These are phyloP conservation scores for Alviniconcha marisindica DNA, from an alignment of 1,140 invertebrate genomes.

Conservation along the genomic window DNA sequence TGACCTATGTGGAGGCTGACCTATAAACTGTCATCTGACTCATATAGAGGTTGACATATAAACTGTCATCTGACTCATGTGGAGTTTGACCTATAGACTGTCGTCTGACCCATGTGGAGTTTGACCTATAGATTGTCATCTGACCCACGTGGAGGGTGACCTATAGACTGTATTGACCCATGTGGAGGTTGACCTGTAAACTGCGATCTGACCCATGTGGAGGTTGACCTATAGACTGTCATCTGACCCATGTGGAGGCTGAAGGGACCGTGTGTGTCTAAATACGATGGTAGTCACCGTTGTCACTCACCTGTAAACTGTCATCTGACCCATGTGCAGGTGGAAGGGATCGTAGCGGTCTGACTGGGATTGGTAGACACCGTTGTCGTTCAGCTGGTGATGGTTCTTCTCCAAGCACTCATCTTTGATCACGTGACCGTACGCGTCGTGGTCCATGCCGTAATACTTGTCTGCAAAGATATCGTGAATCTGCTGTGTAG, in stretches of 20 bases:
- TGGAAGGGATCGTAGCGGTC: constrained; percentile 75
- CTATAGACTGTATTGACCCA: no score
- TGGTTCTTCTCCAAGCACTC: constrained; percentile 72
- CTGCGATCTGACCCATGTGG: no score
- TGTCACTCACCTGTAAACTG: constrained; percentile 75
- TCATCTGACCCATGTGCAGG: constrained; percentile 79
- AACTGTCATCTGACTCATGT: no score
- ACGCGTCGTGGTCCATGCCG: constrained; percentile 77
- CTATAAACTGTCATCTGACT: no score
- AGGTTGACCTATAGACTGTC: constrained; percentile 77
- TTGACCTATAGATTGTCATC: no score
- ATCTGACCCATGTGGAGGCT: constrained; percentile 78
- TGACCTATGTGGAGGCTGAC: no score
- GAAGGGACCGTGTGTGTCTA: constrained; percentile 74
- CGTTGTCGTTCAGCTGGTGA: constrained; percentile 55
- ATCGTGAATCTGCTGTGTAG: no score
- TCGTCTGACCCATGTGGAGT: no score
- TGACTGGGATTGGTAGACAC: constrained; percentile 38
- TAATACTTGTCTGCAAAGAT: constrained; percentile 74
- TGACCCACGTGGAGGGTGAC: no score
- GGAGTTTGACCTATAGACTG: no score
- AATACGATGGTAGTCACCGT: constrained; percentile 56
- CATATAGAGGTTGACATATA: no score
- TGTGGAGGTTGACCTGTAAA: no score
- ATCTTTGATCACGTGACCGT: constrained; percentile 74